Percentiles rank a stretch among this genome's conserved stretches.
Conservation (phyloP, 2,888 invertebrate genomes). For the Gerris lacustris region DNA sequence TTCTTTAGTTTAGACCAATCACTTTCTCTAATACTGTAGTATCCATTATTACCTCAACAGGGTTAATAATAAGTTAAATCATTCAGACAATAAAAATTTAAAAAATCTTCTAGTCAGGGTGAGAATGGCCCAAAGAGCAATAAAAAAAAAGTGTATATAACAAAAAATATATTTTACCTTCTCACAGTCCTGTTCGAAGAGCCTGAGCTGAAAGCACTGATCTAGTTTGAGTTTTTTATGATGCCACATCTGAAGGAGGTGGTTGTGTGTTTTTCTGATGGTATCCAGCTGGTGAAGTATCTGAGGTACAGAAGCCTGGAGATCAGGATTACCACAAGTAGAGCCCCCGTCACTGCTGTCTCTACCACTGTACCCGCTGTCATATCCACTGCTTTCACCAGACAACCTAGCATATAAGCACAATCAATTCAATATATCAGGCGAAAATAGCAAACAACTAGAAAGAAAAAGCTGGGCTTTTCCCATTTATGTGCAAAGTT, state of each 20-base stretch:
- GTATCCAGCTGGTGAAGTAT: constrained; percentile 74
- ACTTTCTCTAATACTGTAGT: too few species aligned
- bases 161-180: constrained; percentile 46
- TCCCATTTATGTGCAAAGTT: too few species aligned
- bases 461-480: too few species aligned
- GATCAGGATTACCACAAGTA: constrained; percentile 51
- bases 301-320: constrained; percentile 48
- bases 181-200: constrained; percentile 95
- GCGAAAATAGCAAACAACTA: too few species aligned
- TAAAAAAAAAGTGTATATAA: too few species aligned
- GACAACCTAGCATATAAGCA: constrained; percentile 35
- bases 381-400: constrained; percentile 50
- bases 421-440: neutral
- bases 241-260: constrained; percentile 86
- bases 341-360: constrained; percentile 51
- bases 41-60: too few species aligned
- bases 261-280: constrained; percentile 79
- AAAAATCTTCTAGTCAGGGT: too few species aligned
- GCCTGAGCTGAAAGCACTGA: constrained; percentile 86
- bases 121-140: too few species aligned
- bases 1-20: too few species aligned
- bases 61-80: too few species aligned
- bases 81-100: too few species aligned
- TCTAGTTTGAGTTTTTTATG: constrained; percentile 87
- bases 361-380: constrained; percentile 61